Evolutionary conservation across 2,113 vertebrate species (phyloP).

Genomic region (Aphyosemion australe): DNA sequence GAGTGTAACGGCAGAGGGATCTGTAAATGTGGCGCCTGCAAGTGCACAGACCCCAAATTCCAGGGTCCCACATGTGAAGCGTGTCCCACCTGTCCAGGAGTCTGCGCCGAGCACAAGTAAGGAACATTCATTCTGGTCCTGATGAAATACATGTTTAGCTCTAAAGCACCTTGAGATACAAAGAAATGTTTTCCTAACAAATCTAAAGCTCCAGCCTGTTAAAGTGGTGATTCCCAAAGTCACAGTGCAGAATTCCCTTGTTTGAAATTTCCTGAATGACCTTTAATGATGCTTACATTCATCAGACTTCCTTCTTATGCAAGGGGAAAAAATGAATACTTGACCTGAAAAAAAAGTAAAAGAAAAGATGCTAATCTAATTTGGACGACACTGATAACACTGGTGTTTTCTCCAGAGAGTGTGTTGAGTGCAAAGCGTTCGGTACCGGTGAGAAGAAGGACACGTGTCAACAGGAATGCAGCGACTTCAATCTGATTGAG

Average conservation of each 20-base stretch:
- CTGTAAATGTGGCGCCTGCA: constrained; percentile 91
- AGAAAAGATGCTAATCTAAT: no score
- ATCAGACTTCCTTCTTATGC: no score
- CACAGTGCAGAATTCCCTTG: neutral
- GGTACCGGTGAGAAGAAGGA: constrained; percentile 91
- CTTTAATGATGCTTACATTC: no score
- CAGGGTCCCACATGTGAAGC: constrained; percentile 93
- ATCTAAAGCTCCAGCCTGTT: neutral
- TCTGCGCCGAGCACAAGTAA: constrained; percentile 93
- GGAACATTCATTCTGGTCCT: constrained; percentile 28
- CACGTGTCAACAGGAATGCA: constrained; percentile 83
- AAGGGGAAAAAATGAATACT: no score
- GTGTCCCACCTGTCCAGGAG: constrained; percentile 93
- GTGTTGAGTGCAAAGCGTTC: constrained; percentile 93
- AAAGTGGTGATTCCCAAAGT: neutral
- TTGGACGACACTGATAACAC: no score
- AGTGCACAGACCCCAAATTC: constrained; percentile 92
- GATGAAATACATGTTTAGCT: no score
- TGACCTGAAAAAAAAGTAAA: no score
- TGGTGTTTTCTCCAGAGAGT: constrained; percentile 81
- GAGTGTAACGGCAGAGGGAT: constrained; percentile 91
- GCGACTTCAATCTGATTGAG: constrained; percentile 82
- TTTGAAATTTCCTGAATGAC: no score
- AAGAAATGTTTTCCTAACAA: neutral
- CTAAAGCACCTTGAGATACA: no score